Percentiles rank a stretch among this genome's conserved stretches.
Conservation (phyloP, 2,888 invertebrate genomes). For the Gymnosoma rotundatum region DNA sequence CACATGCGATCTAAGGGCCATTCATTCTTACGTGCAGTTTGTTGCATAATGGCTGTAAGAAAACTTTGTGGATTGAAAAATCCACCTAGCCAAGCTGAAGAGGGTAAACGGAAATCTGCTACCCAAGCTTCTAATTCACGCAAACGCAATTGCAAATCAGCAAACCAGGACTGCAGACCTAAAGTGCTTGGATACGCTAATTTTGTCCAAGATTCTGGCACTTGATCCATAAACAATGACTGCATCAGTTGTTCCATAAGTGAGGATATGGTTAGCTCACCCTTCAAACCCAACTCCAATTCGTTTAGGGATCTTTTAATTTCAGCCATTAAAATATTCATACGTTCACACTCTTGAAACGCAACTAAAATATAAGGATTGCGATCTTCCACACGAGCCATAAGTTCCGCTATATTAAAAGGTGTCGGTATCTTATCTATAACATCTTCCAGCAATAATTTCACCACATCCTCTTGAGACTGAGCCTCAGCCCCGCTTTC, state of each 20-base stretch:
- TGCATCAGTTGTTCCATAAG: constrained; percentile 95
- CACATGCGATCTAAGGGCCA: constrained; percentile 98
- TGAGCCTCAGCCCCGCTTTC: constrained; percentile 84
- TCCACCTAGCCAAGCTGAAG: constrained; percentile 95
- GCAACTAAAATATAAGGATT: constrained; percentile 96
- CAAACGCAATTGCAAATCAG: constrained; percentile 90
- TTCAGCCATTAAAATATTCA: constrained; percentile 93
- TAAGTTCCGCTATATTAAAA: constrained; percentile 93
- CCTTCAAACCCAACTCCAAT: constrained; percentile 94
- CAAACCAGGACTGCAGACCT: constrained; percentile 93
- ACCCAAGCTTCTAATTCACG: constrained; percentile 94
- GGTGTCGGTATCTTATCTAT: constrained; percentile 93
- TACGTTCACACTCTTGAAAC: constrained; percentile 96
- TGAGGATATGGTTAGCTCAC: constrained; percentile 95
- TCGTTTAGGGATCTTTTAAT: constrained; percentile 92
- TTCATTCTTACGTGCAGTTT: constrained; percentile 96
- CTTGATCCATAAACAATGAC: constrained; percentile 92
- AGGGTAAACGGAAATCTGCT: constrained; percentile 92
- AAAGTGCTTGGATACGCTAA: constrained; percentile 94
- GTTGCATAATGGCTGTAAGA: constrained; percentile 98
- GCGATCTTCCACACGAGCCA: constrained; percentile 93
- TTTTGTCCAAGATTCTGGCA: constrained; percentile 93
- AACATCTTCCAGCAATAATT: constrained; percentile 91
- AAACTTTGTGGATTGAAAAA: constrained; percentile 99
- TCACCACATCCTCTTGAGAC: constrained; percentile 89